Evolutionary conservation across 2,113 vertebrate genomes (phyloP).

Genomic region (Erpornis zantholeuca): DNA sequence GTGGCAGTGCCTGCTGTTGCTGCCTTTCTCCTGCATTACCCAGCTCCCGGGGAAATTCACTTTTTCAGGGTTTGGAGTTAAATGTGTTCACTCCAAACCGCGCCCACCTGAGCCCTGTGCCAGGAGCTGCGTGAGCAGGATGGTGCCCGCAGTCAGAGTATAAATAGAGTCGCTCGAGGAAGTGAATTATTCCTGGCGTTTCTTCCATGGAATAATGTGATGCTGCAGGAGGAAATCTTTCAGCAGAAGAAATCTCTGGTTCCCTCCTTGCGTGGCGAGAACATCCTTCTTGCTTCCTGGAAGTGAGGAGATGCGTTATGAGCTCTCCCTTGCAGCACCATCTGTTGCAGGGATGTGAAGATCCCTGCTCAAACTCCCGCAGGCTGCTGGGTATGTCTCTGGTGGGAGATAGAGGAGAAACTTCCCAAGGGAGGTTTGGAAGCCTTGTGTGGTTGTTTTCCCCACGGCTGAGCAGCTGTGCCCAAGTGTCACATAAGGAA

Average conservation of each 20-base stretch:
- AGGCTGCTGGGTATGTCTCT: neutral
- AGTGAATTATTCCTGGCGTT: neutral
- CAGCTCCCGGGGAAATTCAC: neutral
- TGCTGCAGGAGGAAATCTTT: conserved; percentile 18
- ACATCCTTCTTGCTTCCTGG: conserved; percentile 41
- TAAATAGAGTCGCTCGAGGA: neutral
- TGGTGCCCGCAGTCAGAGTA: neutral
- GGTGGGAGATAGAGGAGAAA: neutral
- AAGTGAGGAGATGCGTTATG: neutral
- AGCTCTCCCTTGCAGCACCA: conserved; percentile 4
- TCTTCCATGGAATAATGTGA: neutral
- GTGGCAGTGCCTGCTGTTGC: neutral
- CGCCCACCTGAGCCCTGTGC: neutral
- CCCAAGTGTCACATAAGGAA: no score
- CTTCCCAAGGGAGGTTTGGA: neutral
- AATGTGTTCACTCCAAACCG: neutral
- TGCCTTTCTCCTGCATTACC: neutral
- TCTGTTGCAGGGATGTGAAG: conserved; percentile 38
- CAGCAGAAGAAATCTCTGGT: neutral
- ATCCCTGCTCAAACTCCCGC: neutral
- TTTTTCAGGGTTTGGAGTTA: neutral
- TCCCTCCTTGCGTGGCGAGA: conserved; percentile 45
- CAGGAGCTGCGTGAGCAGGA: neutral
- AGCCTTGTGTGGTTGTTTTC: neutral
- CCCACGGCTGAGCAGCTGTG: accelerated